Percentiles rank a stretch among this genome's conserved stretches.
Conservation (phyloP, 2,888 invertebrate species). For the Amiota mariae region DNA sequence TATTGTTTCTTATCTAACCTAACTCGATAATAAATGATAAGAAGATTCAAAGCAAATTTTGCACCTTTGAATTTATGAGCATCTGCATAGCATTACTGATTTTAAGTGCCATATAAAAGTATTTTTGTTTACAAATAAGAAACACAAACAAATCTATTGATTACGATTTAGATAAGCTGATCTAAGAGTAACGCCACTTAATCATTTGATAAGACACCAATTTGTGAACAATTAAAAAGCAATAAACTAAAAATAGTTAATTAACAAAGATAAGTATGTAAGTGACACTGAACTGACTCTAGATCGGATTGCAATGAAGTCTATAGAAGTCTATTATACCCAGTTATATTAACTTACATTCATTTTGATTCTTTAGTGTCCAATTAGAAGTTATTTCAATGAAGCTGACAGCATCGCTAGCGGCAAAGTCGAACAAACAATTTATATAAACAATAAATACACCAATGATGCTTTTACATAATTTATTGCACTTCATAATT, state of each 20-base stretch:
- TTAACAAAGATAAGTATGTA: slow-evolving; percentile 4
- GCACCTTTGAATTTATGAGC: too few species aligned
- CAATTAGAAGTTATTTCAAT: slow-evolving; percentile 56
- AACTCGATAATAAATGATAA: too few species aligned
- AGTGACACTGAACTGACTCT: too few species aligned
- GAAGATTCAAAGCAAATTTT: too few species aligned
- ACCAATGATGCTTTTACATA: background rate
- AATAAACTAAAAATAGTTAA: slow-evolving; percentile 13
- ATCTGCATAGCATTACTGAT: background rate
- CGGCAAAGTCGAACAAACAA: slow-evolving; percentile 36
- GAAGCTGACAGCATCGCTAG: slow-evolving; percentile 56
- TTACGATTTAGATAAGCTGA: background rate
- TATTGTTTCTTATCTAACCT: too few species aligned
- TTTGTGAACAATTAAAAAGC: slow-evolving; percentile 18
- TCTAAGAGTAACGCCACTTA: background rate
- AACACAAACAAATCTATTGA: slow-evolving; percentile 11
- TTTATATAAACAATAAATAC: slow-evolving; percentile 5
- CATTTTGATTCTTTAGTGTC: slow-evolving; percentile 62
- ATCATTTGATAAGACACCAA: slow-evolving; percentile 15
- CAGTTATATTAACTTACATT: slow-evolving; percentile 64
- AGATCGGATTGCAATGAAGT: too few species aligned
- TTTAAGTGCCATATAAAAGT: background rate
- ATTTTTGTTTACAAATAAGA: background rate
- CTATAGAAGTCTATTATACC: too few species aligned
- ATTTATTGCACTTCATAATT: slow-evolving; percentile 26